A percentile compares a stretch with the other conserved stretches of the same genome.
Evolutionary conservation across 2,797 vertebrate genomes (phyloP).

Genomic region (Phataginus tetradactyla): DNA sequence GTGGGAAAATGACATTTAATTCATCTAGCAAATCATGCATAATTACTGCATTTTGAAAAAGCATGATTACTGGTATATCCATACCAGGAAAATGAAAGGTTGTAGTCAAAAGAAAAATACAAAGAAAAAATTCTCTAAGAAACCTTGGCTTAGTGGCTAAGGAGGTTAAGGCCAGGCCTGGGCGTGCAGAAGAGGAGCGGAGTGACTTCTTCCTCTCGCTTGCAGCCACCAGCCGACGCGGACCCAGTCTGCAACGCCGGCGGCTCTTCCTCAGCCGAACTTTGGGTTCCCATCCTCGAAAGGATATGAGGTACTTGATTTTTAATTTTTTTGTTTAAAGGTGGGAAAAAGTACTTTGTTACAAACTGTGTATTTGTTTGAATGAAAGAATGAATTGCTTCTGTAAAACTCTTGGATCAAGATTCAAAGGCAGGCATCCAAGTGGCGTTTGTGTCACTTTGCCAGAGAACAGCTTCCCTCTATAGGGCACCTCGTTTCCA

Average conservation of each 20-base stretch:
- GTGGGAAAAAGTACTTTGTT: background rate
- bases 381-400: background rate
- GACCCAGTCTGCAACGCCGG: background rate
- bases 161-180: background rate
- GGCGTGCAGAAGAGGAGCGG: background rate
- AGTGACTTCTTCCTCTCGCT: slow-evolving; percentile 22
- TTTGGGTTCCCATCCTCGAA: slow-evolving; percentile 71
- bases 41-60: background rate
- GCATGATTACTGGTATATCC: background rate
- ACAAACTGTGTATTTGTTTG: background rate
- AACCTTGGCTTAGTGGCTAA: background rate
- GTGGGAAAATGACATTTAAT: background rate
- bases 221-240: slow-evolving; percentile 35
- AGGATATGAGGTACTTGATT: slow-evolving; percentile 88
- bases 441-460: background rate
- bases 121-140: background rate
- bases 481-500: background rate
- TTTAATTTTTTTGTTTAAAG: background rate
- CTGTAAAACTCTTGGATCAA: background rate
- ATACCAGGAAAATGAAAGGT: background rate
- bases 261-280: slow-evolving; percentile 83
- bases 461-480: background rate
- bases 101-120: background rate
- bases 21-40: background rate
- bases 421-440: background rate